A percentile compares a stretch with the other conserved stretches of the same genome.
These are phyloP conservation scores for Crenichthys baileyi DNA, from an alignment of 2,797 vertebrate genomes.

Conservation along the genomic window DNA sequence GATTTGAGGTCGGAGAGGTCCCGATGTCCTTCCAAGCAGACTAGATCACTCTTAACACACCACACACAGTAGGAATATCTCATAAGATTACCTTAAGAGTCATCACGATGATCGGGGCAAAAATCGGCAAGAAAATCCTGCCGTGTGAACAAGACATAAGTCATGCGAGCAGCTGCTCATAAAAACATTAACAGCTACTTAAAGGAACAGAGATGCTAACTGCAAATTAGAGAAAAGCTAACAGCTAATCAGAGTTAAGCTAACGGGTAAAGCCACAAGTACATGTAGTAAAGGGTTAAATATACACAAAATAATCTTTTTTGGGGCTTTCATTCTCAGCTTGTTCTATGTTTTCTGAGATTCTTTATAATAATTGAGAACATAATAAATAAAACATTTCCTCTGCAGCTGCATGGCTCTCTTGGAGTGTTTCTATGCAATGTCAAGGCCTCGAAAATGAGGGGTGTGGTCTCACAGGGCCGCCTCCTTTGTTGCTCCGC, in stretches of 20 bases:
- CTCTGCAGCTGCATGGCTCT: conserved; percentile 83
- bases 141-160: not conserved
- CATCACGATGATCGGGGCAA: no score
- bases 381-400: not conserved
- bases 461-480: conserved; percentile 89
- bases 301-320: not conserved
- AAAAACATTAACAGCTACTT: not conserved
- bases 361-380: not conserved
- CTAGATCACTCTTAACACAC: no score
- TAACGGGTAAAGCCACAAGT: not conserved
- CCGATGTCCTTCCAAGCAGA: no score
- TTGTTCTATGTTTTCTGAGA: not conserved
- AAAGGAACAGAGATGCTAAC: no score
- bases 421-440: conserved; percentile 92
- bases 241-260: not conserved
- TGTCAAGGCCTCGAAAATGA: conserved; percentile 88
- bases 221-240: not conserved
- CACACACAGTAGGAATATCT: no score
- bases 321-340: not conserved
- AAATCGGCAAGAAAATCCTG: no score
- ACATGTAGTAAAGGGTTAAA: no score
- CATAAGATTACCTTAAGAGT: no score
- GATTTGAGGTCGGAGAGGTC: no score
- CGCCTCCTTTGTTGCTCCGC: conserved; percentile 89
- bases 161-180: not conserved